phyloP scores from a whole-genome alignment of 2,888 invertebrate species.

The Morinoia aosen region DNA sequence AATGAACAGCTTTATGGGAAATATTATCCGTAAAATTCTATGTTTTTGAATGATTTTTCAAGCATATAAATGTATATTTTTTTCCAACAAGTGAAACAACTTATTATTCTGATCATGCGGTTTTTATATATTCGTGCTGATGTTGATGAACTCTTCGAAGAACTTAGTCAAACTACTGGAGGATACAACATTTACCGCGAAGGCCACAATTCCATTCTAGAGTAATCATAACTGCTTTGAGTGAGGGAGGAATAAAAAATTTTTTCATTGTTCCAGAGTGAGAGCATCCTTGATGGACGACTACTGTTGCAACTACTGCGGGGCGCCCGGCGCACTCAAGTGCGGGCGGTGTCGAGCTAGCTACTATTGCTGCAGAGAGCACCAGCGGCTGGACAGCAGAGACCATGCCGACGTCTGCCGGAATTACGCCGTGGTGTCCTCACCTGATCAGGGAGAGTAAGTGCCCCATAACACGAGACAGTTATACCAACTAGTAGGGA shows the following conservation, averaged over 20 bases:
- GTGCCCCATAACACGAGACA: neutral
- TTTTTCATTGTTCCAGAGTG: neutral
- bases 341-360: constrained; percentile 82
- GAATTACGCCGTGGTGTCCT: constrained; percentile 76
- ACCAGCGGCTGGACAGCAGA: constrained; percentile 85
- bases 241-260: neutral
- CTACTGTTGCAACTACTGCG: constrained; percentile 77
- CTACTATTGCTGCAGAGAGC: constrained; percentile 82
- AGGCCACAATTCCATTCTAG: too few species aligned
- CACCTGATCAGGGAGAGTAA: constrained; percentile 59
- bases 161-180: too few species aligned
- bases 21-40: too few species aligned
- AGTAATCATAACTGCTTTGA: too few species aligned
- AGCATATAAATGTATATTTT: too few species aligned
- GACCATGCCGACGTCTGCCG: constrained; percentile 79
- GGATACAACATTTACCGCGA: too few species aligned
- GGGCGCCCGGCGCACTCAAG: constrained; percentile 77
- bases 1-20: too few species aligned
- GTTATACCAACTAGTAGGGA: neutral
- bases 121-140: too few species aligned
- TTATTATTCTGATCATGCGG: too few species aligned
- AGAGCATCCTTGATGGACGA: neutral
- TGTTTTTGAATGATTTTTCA: too few species aligned
- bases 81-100: too few species aligned
- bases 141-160: too few species aligned